These are phyloP conservation scores for Callaeas wilsoni DNA, from an alignment of 2,113 vertebrate species.

Conservation along the genomic window DNA sequence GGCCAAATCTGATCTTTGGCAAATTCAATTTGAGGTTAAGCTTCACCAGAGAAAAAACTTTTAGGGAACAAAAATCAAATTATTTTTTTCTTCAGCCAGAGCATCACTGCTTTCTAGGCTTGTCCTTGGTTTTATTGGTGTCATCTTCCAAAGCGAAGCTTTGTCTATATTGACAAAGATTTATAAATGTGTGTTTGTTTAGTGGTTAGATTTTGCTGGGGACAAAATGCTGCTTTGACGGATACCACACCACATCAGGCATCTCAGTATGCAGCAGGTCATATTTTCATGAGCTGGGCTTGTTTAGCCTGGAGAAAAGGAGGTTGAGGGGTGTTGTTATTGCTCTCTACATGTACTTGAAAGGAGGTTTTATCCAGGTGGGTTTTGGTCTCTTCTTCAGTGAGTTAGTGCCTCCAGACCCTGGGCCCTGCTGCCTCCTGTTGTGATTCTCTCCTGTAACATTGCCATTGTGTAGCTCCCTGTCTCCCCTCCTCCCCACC, in stretches of 20 bases:
- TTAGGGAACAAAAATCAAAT: background rate
- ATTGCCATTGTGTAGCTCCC: background rate
- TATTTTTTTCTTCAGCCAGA: background rate
- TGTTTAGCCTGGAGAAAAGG: background rate
- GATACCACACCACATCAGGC: background rate
- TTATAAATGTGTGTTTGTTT: background rate
- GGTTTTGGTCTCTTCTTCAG: background rate
- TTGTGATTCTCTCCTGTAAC: background rate
- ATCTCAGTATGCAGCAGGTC: background rate
- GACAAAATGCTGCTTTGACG: background rate
- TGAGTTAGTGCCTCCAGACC: background rate
- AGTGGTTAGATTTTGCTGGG: rapidly evolving
- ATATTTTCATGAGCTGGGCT: background rate
- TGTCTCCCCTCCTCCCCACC: background rate
- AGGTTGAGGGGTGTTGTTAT: background rate
- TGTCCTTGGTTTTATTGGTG: background rate
- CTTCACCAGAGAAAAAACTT: background rate
- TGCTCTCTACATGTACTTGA: background rate
- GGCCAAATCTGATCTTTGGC: background rate
- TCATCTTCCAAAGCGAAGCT: background rate
- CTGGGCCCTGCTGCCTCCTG: background rate
- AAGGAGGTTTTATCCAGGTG: background rate
- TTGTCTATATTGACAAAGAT: background rate
- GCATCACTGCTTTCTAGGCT: background rate
- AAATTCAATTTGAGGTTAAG: background rate